Percentiles rank a stretch among this genome's conserved stretches.
Conservation (phyloP, 2,797 vertebrate species). For the Loriculus beryllinus region DNA sequence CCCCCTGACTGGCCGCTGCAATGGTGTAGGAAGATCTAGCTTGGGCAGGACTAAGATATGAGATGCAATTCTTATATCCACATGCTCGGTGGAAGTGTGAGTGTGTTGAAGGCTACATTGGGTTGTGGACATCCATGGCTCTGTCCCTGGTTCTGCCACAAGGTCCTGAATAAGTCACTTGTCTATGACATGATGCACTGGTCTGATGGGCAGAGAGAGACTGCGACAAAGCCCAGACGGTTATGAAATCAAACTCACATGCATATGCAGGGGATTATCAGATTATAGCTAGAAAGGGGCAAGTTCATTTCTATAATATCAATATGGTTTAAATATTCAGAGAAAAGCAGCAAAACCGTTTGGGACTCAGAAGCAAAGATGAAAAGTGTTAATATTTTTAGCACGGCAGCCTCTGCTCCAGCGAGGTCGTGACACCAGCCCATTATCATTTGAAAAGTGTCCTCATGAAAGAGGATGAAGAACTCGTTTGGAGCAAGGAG, state of each 20-base stretch:
- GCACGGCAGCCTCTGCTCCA: neutral
- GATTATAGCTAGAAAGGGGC: neutral
- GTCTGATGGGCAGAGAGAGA: neutral
- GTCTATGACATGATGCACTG: neutral
- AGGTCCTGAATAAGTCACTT: neutral
- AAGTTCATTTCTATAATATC: neutral
- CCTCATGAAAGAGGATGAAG: slow-evolving; percentile 5
- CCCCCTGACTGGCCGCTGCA: neutral
- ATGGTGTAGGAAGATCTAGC: neutral
- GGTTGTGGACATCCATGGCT: neutral
- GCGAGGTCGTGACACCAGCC: slow-evolving; percentile 12
- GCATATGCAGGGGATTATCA: neutral
- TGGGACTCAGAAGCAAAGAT: neutral
- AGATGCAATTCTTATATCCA: neutral
- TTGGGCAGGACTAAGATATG: neutral
- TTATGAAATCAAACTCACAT: neutral
- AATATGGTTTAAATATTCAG: neutral
- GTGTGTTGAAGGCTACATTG: neutral
- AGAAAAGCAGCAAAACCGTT: neutral
- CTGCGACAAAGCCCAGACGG: neutral
- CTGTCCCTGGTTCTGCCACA: neutral
- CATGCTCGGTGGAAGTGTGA: neutral
- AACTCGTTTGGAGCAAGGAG: slow-evolving; percentile 24
- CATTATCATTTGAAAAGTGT: slow-evolving; percentile 49
- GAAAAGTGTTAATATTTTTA: slow-evolving; percentile 27